Base-by-base conservation (phyloP, 2,113 vertebrate genomes). In the Corvus cornix region DNA sequence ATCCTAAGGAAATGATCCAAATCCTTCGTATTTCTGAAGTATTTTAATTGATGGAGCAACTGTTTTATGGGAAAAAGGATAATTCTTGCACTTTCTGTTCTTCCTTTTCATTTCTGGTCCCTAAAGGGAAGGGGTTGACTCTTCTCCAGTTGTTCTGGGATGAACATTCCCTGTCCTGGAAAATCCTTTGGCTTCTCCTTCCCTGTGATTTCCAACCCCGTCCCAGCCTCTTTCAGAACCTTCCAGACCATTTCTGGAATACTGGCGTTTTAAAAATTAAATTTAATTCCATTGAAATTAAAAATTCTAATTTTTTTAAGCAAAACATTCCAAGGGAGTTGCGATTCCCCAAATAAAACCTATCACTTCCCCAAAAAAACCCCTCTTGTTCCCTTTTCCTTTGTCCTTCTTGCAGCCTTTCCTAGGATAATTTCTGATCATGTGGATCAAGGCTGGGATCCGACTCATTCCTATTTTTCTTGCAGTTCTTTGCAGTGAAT, bases 391-490 rank as follows among this genome's bases (percentile, higher is more conserved):
- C 19, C 1, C 10, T 74, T 76, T 85, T 85, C 2, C 33, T 24
- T 69, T 59, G 19, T 48, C 46, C 33, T 84, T 27, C 10, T 13
- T 49, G 11, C 19, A 67, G 55, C 33, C 14, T 30, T 26, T 39
- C 44, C 52, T 39, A 18, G 39, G 13, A 26, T 11, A 22, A 33
- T 75, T 84, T 72, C 56, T 52, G 62, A 52, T 26, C 16, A 8
- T 0, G 1, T 11, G 30, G 41, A 9, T 44, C 3, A 0, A 26
- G 27, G 6, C 13, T 58, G 46, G 27, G 31, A 48, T 24, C n/a
- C 70, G 58, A 5, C 20, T 30, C 8, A 1, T 23, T 33, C 20
- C 19, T 60, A 10, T 37, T 94, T 93, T 85, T 21, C 70, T 73
- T 39, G 70, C 80, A 80, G 31, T 31, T 5, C 58, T 64, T 72